phyloP scores from a whole-genome alignment of 2,888 invertebrate species.

The Phalangium opilio region DNA sequence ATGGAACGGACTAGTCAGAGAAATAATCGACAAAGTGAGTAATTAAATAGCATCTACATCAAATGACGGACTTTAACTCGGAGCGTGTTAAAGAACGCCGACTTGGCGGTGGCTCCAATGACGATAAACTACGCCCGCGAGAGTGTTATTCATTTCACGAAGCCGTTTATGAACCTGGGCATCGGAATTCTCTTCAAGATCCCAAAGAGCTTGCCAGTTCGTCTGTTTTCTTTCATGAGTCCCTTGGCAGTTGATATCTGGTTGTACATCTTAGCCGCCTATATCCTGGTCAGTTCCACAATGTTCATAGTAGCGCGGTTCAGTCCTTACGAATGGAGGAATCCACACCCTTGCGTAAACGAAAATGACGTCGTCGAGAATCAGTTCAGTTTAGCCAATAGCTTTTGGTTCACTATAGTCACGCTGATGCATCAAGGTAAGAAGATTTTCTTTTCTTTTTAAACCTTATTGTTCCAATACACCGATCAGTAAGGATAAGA shows the following conservation, averaged over 20 bases:
- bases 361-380: slow-evolving; percentile 62
- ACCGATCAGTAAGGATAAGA: too few relatives aligned
- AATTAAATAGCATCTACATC: not conserved
- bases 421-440: slow-evolving; percentile 71
- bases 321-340: slow-evolving; percentile 53
- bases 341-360: slow-evolving; percentile 29
- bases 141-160: slow-evolving; percentile 87
- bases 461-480: too few relatives aligned
- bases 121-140: slow-evolving; percentile 95
- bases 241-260: slow-evolving; percentile 91
- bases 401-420: slow-evolving; percentile 44
- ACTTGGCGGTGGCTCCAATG: slow-evolving; percentile 89
- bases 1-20: slow-evolving; percentile 34
- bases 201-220: slow-evolving; percentile 70
- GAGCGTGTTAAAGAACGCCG: slow-evolving; percentile 54
- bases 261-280: slow-evolving; percentile 81
- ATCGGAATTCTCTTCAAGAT: slow-evolving; percentile 91
- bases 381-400: slow-evolving; percentile 86
- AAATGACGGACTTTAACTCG: too few relatives aligned
- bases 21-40: slow-evolving; percentile 26
- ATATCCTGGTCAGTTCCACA: slow-evolving; percentile 78
- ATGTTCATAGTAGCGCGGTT: slow-evolving; percentile 91
- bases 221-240: slow-evolving; percentile 86
- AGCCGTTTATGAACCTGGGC: slow-evolving; percentile 94
- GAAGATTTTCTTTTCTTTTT: not conserved